A percentile compares a stretch with the other conserved stretches of the same genome.
These are phyloP conservation scores for Cantharis lateralis DNA, from an alignment of 2,888 invertebrate genomes.

Conservation along the genomic window DNA sequence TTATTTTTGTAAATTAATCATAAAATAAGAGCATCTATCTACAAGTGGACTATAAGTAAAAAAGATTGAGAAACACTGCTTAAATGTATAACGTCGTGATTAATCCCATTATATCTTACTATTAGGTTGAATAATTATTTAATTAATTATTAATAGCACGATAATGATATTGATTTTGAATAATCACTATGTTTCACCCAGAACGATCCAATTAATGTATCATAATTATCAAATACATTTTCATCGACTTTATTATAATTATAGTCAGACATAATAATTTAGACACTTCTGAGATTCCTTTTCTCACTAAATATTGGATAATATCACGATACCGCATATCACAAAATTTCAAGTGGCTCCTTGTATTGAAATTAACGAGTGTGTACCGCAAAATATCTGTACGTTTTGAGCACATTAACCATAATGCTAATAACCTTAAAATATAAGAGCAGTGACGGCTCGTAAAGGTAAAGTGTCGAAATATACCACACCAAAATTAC, in stretches of 20 bases:
- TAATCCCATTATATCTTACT: background rate
- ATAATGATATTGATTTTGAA: background rate
- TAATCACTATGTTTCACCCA: background rate
- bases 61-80: background rate
- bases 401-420: background rate
- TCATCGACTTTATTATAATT: background rate
- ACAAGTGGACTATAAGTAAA: background rate
- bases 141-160: background rate
- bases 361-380: background rate
- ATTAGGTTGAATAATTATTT: background rate
- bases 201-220: background rate
- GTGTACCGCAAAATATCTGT: background rate
- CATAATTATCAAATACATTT: background rate
- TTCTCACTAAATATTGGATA: background rate
- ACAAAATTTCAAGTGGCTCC: background rate
- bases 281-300: background rate
- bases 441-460: background rate
- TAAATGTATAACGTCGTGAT: background rate
- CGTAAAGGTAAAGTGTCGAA: rapidly evolving
- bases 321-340: background rate
- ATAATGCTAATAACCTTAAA: background rate
- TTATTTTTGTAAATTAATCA: no score
- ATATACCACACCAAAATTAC: background rate
- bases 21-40: no score
- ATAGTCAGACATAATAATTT: background rate